These are phyloP conservation scores for Aspidapion aeneum DNA, from an alignment of 2,888 invertebrate genomes.

Conservation along the genomic window DNA sequence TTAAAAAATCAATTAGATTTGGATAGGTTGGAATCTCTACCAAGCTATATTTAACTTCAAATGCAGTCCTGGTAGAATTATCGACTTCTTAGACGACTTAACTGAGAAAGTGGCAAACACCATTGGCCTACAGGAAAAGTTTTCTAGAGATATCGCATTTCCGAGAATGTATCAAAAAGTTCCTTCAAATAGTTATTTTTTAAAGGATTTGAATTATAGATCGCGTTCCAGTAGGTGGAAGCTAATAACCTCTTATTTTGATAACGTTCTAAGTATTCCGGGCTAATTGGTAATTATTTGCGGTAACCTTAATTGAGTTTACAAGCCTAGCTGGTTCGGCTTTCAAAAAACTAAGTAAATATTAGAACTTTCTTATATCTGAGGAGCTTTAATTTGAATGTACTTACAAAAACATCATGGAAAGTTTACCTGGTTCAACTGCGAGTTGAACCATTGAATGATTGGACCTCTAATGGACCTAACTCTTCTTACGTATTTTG, in stretches of 20 bases:
- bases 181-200: background rate
- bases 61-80: background rate
- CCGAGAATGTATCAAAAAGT: background rate
- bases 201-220: background rate
- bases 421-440: background rate
- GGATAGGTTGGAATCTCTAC: background rate
- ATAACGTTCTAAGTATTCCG: background rate
- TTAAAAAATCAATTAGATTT: background rate
- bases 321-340: background rate
- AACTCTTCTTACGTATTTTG: background rate
- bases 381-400: background rate
- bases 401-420: background rate
- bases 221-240: background rate
- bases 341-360: background rate
- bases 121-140: background rate
- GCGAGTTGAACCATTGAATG: background rate
- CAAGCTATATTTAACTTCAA: background rate
- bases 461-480: background rate
- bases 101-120: background rate
- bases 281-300: background rate
- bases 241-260: slow-evolving; percentile 3
- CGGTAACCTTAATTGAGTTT: background rate
- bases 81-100: background rate
- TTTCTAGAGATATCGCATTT: no score
- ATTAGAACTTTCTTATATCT: background rate